Base-by-base conservation (phyloP, 1,140 invertebrate species). In the Reticulitermes speratus region DNA sequence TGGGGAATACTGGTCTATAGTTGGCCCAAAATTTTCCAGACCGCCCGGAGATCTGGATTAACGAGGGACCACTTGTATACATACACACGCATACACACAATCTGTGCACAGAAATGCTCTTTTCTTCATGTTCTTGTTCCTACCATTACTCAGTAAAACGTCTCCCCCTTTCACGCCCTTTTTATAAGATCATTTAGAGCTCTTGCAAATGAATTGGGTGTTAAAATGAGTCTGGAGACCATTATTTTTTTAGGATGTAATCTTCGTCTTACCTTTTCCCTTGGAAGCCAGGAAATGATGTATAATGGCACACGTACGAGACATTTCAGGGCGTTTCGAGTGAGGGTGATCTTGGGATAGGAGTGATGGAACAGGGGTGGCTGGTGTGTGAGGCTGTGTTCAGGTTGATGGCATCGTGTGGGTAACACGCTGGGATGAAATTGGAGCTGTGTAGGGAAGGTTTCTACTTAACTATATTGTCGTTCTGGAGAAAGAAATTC, bases 171-270 rank as follows among this genome's bases (percentile, higher is more conserved):
- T 44, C 83, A 30, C 38, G 8, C 38, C 82, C 38, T 44, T 44
- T n/a, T n/a, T n/a, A 44, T 0, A 44, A 45, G 32, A 23, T 52
- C 83, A 11, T 84, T 84, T 84, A 84, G 19, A 52, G 83, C 83
- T 32, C 45, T 45, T 84, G 83, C 83, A 84, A 84, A 84, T 84
- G 83, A 84, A 84, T 84, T 84, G 83, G 83, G 83, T 84, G 83
- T 84, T 84, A 84, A 84, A 84, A 19, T 52, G n/a, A 52, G 83
- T 52, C 83, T 45, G 48, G 45, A 45, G 83, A 48, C 44, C 44
- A 59, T 84, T 45, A 45, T 52, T 52, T 84, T 55, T 84, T 84
- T 84, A 84, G 52, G 83, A 84, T 45, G 83, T 84, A 84, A 84
- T 84, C 83, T 52, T 83, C 14, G 83, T 23, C 44, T 19, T 75